Evolutionary conservation across 1,140 invertebrate genomes (phyloP).

Genomic region (Venturia canescens): DNA sequence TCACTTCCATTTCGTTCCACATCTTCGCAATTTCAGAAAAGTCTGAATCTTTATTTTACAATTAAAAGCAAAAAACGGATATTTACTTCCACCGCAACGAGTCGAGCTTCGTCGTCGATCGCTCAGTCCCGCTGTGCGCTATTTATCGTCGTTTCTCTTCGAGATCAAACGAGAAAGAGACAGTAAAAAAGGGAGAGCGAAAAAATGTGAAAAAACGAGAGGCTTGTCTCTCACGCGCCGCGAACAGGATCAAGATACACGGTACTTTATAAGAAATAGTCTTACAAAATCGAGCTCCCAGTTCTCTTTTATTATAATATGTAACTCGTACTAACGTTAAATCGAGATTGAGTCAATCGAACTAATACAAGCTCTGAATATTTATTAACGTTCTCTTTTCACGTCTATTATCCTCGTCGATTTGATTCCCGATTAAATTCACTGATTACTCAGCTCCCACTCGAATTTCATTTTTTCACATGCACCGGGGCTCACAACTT

Average conservation of each 20-base stretch:
- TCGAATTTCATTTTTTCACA: too few species aligned
- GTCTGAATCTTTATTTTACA: background rate
- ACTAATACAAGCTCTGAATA: background rate
- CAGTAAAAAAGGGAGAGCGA: background rate
- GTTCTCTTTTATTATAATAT: background rate
- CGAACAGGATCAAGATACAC: constrained; percentile 2
- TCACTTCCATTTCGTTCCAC: background rate
- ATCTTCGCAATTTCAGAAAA: background rate
- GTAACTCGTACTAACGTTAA: background rate
- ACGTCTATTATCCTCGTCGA: background rate
- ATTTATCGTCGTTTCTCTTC: background rate
- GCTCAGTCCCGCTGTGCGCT: background rate
- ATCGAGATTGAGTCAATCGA: background rate
- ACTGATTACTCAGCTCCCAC: too few species aligned
- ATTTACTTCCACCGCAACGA: too few species aligned
- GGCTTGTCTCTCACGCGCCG: background rate
- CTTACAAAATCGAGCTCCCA: background rate
- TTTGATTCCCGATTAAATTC: too few species aligned
- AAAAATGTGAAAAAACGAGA: too few species aligned
- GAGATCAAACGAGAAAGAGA: background rate
- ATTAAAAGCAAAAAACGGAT: background rate
- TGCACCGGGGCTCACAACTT: too few species aligned
- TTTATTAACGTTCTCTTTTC: background rate
- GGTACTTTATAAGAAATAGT: background rate
- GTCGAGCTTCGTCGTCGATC: background rate